Conservation (phyloP, 2,113 vertebrate species). For the Puntigrus tetrazona region DNA sequence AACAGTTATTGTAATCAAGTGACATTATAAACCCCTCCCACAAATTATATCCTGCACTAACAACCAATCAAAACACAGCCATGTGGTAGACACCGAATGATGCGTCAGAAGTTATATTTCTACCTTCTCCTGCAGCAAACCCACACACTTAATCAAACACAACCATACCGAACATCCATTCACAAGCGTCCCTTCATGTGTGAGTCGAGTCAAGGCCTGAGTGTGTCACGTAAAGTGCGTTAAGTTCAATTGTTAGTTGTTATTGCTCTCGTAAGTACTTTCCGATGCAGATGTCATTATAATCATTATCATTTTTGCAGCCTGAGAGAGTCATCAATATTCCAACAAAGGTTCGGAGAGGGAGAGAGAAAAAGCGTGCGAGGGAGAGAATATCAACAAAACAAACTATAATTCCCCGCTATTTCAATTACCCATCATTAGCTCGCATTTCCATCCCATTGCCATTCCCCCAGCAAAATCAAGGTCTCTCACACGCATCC, state of each 20-base stretch:
- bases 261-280: constrained; percentile 61
- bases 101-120: neutral
- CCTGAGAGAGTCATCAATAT: constrained; percentile 55
- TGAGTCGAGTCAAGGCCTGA: constrained; percentile 37
- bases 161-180: neutral
- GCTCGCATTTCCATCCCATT: constrained; percentile 59
- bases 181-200: neutral
- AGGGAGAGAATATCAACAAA: constrained; percentile 38
- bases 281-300: constrained; percentile 55
- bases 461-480: constrained; percentile 66
- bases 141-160: neutral
- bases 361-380: constrained; percentile 4
- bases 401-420: constrained; percentile 39
- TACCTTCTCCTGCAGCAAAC: neutral
- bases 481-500: constrained; percentile 64
- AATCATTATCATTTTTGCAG: constrained; percentile 43
- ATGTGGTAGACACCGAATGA: neutral
- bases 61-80: constrained; percentile 42
- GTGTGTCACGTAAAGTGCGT: constrained; percentile 41
- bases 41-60: neutral
- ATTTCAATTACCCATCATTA: constrained; percentile 71
- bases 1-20: neutral
- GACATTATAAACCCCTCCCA: neutral
- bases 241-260: constrained; percentile 55
- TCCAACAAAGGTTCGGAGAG: constrained; percentile 23